Percentiles rank a stretch among this genome's conserved stretches.
Conservation (phyloP, 2,113 vertebrate species). For the Mustela lutreola region DNA sequence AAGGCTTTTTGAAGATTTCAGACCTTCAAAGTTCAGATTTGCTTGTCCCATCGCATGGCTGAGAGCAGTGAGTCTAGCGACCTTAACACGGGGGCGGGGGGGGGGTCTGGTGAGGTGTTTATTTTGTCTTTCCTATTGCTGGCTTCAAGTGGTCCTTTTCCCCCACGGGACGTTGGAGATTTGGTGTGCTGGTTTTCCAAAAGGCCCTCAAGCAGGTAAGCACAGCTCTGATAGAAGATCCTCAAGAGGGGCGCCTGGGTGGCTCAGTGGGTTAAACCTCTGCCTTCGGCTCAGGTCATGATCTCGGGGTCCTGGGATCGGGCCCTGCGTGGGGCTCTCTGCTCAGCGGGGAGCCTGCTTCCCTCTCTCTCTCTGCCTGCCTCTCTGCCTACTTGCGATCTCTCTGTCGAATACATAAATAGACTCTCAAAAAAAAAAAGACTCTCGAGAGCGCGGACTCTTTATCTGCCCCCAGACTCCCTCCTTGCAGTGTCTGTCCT, state of each 20-base stretch:
- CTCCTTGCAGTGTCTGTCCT: background rate
- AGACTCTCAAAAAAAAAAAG: too few relatives aligned
- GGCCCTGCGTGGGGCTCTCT: too few relatives aligned
- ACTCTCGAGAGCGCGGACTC: background rate
- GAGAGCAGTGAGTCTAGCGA: conserved; percentile 30
- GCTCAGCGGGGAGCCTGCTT: too few relatives aligned
- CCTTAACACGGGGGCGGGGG: conserved; percentile 17
- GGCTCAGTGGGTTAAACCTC: too few relatives aligned
- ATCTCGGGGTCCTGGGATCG: too few relatives aligned
- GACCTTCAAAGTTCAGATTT: conserved; percentile 57
- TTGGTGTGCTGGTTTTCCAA: background rate
- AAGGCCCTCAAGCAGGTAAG: background rate
- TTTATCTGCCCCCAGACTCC: background rate
- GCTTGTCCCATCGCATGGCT: background rate
- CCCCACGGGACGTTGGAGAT: background rate
- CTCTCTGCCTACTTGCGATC: too few relatives aligned
- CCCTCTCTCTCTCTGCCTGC: too few relatives aligned
- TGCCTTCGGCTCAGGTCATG: too few relatives aligned
- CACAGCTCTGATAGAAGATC: background rate
- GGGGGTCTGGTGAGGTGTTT: conserved; percentile 18
- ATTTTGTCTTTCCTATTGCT: conserved; percentile 27
- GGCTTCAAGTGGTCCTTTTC: background rate
- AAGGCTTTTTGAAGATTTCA: background rate
- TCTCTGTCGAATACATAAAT: too few relatives aligned
- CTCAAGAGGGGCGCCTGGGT: too few relatives aligned